Base-by-base conservation (phyloP, 2,113 vertebrate genomes). In the Silurus glanis region DNA sequence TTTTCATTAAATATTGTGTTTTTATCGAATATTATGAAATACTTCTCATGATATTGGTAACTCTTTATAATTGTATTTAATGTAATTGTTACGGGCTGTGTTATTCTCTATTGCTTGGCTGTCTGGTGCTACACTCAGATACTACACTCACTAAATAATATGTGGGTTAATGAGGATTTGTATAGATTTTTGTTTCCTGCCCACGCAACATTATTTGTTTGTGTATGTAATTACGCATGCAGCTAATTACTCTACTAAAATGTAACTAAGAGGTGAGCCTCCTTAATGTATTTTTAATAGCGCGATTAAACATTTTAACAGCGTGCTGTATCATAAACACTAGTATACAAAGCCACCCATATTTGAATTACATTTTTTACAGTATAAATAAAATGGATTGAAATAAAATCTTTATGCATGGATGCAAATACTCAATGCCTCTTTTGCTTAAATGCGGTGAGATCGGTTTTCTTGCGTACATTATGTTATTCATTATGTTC, bases 131-230 rank as follows among this genome's bases (percentile, higher is more conserved):
- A 28, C 16, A 69, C 6, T 83, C 47, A 12, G 21, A 83, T 21
- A 25, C 47, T 59, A 19, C 25, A 58, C 25, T 28, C 10, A 13
- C 2, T 55, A 76, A 78, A 25, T 61, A 47, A 21, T 12, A 45
- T 80, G 28, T 61, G 9, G 78, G 66, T 82, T 64, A 25, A 82
- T 81, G 19, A 62, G 58, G 79, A 66, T 51, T 66, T 25, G 49
- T 64, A 16, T 25, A 14, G 37, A 62, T 64, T 62, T 64, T 64
- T 45, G 9, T 21, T n/a, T 47, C 16, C 9, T 64, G 79, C 59
- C 37, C 62, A n/a, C 10, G 0, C 19, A 12, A 79, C 9, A 62
- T 4, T 47, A 10, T 59, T 23, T n/a, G 59, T 64, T 49, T 61
- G 58, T 62, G 5, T 49, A 23, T n/a, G 14, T 47, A 62, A 81